phyloP scores from a whole-genome alignment of 2,113 vertebrate species.

The Etia nguti region DNA sequence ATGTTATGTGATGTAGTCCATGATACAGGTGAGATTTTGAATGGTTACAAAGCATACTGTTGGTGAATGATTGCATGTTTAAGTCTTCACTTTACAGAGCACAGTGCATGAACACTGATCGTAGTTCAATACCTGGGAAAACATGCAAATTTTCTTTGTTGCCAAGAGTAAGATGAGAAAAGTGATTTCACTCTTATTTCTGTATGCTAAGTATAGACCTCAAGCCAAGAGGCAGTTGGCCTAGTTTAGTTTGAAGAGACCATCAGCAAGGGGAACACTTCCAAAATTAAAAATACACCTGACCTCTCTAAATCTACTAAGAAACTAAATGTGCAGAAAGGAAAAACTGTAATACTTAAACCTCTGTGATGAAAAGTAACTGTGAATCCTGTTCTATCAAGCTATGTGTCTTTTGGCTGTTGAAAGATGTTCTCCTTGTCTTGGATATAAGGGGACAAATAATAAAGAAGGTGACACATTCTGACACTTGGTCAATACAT shows the following conservation, averaged over 20 bases:
- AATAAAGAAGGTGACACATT: background rate
- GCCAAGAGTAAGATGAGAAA: background rate
- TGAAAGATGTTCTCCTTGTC: background rate
- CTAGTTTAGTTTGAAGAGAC: background rate
- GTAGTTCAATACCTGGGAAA: fast-evolving
- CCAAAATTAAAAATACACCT: background rate
- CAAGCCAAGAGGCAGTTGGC: background rate
- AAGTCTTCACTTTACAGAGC: background rate
- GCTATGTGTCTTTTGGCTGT: background rate
- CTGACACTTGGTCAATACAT: background rate
- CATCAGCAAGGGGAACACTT: background rate
- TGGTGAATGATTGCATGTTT: background rate
- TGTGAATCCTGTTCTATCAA: background rate
- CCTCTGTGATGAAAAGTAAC: background rate
- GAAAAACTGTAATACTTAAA: background rate
- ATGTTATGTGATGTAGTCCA: background rate
- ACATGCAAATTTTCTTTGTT: background rate
- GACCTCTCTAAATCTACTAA: background rate
- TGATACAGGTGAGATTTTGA: background rate
- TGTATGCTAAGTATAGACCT: background rate
- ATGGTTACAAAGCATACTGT: background rate
- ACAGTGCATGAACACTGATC: background rate
- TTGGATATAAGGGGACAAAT: background rate
- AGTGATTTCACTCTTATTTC: background rate
- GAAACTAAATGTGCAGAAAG: background rate